Conservation (phyloP, 2,113 vertebrate species). For the Caloenas nicobarica region DNA sequence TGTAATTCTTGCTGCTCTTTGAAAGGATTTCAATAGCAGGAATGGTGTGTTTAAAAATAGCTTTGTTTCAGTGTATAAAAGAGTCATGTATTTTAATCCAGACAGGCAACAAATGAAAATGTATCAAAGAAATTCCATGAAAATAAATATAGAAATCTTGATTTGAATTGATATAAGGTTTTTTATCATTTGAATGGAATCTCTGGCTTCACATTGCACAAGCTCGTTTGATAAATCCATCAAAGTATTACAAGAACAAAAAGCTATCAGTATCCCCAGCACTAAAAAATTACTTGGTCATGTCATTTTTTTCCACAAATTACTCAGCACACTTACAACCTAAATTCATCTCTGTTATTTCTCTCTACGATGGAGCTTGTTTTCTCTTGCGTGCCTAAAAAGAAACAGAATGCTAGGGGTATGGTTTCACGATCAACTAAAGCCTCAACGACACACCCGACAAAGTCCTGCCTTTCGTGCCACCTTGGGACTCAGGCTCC, state of each 20-base stretch:
- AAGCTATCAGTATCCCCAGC: background rate
- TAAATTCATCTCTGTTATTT: background rate
- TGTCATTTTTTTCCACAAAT: background rate
- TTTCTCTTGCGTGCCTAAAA: background rate
- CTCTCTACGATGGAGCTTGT: fast-evolving
- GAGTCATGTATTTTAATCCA: background rate
- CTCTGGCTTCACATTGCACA: background rate
- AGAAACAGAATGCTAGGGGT: background rate
- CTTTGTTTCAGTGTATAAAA: background rate
- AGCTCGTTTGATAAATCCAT: background rate
- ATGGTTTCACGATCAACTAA: background rate
- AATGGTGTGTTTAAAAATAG: background rate
- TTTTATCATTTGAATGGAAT: background rate
- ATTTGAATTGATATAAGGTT: background rate
- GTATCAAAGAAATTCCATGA: background rate
- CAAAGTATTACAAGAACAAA: background rate
- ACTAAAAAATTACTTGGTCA: background rate
- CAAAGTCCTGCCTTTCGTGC: background rate
- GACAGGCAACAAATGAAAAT: background rate
- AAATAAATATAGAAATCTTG: background rate
- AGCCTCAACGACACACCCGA: background rate
- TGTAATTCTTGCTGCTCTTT: background rate
- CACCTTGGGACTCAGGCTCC: background rate
- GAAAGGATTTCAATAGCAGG: background rate
- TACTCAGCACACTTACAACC: background rate